Percentiles rank a stretch among this genome's conserved stretches.
Evolutionary conservation across 2,888 invertebrate species (phyloP).

Genomic region (Sinelater perroti): DNA sequence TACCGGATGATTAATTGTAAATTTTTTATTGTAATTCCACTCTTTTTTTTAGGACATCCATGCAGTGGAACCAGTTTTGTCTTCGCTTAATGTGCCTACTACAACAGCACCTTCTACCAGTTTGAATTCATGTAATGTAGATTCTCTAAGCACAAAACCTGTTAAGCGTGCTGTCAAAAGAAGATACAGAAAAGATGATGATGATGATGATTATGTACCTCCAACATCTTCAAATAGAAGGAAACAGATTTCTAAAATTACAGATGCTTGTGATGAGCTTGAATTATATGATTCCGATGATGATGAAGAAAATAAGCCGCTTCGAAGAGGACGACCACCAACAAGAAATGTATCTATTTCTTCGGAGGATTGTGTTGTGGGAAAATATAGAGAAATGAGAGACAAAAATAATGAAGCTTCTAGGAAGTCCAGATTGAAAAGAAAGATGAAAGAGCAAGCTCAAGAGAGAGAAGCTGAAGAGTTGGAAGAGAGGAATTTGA

Average conservation of each 20-base stretch:
- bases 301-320: slow-evolving; percentile 23
- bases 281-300: slow-evolving; percentile 38
- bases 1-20: neutral
- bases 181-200: slow-evolving; percentile 41
- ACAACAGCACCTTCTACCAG: slow-evolving; percentile 4
- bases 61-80: slow-evolving; percentile 12
- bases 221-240: slow-evolving; percentile 41
- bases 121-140: too few species aligned
- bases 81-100: slow-evolving; percentile 8
- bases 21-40: neutral
- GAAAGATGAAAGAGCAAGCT: slow-evolving; percentile 67
- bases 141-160: too few species aligned
- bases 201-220: slow-evolving; percentile 55
- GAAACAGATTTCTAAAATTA: slow-evolving; percentile 17
- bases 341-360: slow-evolving; percentile 62
- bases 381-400: slow-evolving; percentile 73
- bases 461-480: slow-evolving; percentile 62
- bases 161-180: slow-evolving; percentile 33
- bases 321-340: slow-evolving; percentile 65
- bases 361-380: slow-evolving; percentile 53
- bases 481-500: slow-evolving; percentile 70
- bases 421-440: slow-evolving; percentile 75
- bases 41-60: slow-evolving; percentile 28
- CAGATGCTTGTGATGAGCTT: slow-evolving; percentile 16
- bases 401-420: slow-evolving; percentile 84